These are phyloP conservation scores for Lepilemur ruficaudatus DNA, from an alignment of 2,797 vertebrate species.

Conservation along the genomic window DNA sequence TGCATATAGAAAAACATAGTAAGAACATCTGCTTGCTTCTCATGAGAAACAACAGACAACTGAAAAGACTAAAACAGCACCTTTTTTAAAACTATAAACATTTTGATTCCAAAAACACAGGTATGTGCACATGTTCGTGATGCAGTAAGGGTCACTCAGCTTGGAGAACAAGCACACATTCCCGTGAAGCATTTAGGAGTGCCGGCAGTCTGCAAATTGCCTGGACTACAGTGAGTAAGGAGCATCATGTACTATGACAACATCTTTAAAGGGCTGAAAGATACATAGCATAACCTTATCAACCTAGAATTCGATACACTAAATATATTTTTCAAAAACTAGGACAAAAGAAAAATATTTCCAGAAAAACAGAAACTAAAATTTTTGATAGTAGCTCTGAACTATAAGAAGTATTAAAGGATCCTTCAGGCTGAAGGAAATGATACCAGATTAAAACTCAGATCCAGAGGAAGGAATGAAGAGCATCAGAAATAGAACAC, in stretches of 20 bases:
- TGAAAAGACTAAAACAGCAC: slow-evolving; percentile 34
- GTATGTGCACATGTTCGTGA: slow-evolving; percentile 44
- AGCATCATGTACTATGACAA: not conserved
- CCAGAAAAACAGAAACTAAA: too few relatives aligned
- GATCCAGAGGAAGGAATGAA: too few relatives aligned
- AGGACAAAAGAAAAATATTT: too few relatives aligned
- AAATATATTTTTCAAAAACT: too few relatives aligned
- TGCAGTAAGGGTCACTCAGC: slow-evolving; percentile 43
- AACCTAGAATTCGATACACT: not conserved
- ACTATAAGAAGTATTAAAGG: too few relatives aligned
- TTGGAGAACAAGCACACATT: slow-evolving; percentile 56
- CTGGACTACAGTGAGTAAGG: slow-evolving; percentile 14
- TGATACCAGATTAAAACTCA: too few relatives aligned
- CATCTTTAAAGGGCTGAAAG: not conserved
- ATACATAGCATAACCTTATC: not conserved
- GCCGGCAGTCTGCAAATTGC: accelerated
- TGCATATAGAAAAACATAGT: not conserved
- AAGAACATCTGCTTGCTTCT: not conserved
- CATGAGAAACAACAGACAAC: not conserved
- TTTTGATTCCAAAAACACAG: slow-evolving; percentile 80
- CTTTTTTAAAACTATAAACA: slow-evolving; percentile 65
- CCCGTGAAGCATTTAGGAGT: slow-evolving; percentile 55
- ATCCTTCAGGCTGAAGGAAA: too few relatives aligned
- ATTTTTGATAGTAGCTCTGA: too few relatives aligned
- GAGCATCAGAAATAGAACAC: too few relatives aligned